Evolutionary conservation across 2,797 vertebrate species (phyloP).

Genomic region (Anisognathus igniventris): DNA sequence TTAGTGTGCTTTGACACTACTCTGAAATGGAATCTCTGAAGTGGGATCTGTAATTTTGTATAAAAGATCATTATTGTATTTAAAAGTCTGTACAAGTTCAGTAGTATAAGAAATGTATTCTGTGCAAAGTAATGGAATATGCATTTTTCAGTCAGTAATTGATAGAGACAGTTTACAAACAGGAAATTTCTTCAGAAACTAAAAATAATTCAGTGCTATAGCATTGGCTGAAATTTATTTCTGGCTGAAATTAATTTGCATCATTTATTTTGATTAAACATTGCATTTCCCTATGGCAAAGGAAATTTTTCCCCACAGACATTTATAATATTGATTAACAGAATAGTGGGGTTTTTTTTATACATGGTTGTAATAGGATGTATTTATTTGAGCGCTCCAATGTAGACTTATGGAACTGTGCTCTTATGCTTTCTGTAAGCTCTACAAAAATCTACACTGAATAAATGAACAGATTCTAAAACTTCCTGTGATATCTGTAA

Average conservation of each 20-base stretch:
- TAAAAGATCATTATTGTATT: not conserved
- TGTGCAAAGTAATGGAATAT: not conserved
- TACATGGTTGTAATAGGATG: not conserved
- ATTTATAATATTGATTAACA: not conserved
- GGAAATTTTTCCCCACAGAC: not conserved
- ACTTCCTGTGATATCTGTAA: not conserved
- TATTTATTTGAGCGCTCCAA: not conserved
- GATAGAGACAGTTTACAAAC: not conserved
- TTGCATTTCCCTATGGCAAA: not conserved
- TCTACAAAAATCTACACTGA: not conserved
- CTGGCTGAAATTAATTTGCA: not conserved
- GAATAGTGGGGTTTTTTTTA: not conserved
- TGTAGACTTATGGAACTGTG: not conserved
- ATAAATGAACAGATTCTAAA: not conserved
- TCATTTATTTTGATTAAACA: not conserved
- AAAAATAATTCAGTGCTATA: not conserved
- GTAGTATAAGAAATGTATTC: not conserved
- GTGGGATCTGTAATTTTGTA: accelerated
- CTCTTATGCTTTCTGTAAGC: not conserved
- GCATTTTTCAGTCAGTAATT: not conserved
- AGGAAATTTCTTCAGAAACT: not conserved
- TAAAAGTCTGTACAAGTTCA: not conserved
- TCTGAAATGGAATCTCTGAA: not conserved
- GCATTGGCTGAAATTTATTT: not conserved
- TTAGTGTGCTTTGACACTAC: not conserved